Base-by-base conservation (phyloP, 2,888 invertebrate genomes). In the Yponomeuta plumbellus region DNA sequence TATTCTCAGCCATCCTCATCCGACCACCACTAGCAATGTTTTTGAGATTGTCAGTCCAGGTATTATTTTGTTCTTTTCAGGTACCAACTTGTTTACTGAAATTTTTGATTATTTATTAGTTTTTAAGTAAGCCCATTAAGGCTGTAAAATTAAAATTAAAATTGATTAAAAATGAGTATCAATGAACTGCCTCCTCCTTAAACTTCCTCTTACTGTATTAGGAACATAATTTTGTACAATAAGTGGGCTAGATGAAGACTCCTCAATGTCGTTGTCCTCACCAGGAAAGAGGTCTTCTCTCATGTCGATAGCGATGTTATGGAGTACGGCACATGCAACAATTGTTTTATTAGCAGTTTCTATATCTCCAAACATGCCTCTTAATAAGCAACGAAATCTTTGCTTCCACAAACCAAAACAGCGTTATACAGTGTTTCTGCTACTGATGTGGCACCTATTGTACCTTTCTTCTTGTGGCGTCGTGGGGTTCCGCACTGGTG, bases 361-460 rank as follows among this genome's bases (percentile, higher is more conserved):
- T 61, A 66, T 22, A 26, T 67, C 52, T 40, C 64, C 63, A 64
- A 63, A 61, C 52, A 34, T 66, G 64, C 70, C 68, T 52, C 66
- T 70, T 67, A 68, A 57, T 63, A 70, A 68, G 68, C 68, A 68
- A 39, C 11, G 63, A 13, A 66, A 66, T 13, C 22, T 26, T 66
- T 61, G 61, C 58, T 71, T 71, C 69, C 66, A 69, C 40, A 70
- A 44, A 11, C 70, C 69, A 67, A 72, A 69, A 64, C 70, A 70
- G 26, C 69, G 64, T 65, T 71, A 69, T 2, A 71, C 56, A 1
- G 61, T 39, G 23, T 73, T 73, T 39, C 71, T 66, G 0, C 71
- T 72, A 0, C 52, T 39, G 11, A 70, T 71, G n/a, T 72, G 72
- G 13, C 66, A 56, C 8, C 34, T 61, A 59, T 72, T 74, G 26